Evolutionary conservation across 2,797 vertebrate species (phyloP).

Genomic region (Sebastolobus altivelis): DNA sequence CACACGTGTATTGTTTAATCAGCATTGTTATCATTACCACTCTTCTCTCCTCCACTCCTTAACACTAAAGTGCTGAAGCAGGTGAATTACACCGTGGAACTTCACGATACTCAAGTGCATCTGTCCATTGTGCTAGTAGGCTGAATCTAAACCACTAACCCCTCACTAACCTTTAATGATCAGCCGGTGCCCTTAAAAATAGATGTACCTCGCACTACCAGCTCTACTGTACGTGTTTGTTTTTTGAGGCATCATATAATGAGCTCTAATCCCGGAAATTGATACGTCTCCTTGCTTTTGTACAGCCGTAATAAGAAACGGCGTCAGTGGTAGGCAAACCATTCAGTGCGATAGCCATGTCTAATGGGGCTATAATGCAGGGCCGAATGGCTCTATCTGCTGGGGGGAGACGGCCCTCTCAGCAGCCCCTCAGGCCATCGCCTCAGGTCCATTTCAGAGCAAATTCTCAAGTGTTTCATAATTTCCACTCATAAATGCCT

Average conservation of each 20-base stretch:
- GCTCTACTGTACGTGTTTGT: conserved; percentile 56
- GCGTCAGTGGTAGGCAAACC: conserved; percentile 59
- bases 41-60: conserved; percentile 32
- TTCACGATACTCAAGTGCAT: conserved; percentile 54
- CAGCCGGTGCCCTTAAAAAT: conserved; percentile 67
- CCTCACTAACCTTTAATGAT: conserved; percentile 61
- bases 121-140: conserved; percentile 56
- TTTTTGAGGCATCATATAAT: conserved; percentile 70
- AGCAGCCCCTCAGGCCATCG: conserved; percentile 74
- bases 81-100: conserved; percentile 58
- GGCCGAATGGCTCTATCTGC: conserved; percentile 75
- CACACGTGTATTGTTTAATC: conserved; percentile 70
- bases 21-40: conserved; percentile 68
- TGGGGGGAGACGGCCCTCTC: conserved; percentile 59
- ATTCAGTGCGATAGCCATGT: conserved; percentile 72
- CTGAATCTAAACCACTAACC: conserved; percentile 53
- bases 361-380: conserved; percentile 77
- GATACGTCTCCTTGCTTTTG: conserved; percentile 63
- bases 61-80: conserved; percentile 75
- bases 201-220: conserved; percentile 70
- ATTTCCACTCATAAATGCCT: conserved; percentile 72
- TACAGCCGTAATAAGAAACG: conserved; percentile 58
- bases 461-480: conserved; percentile 76
- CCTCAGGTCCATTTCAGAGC: conserved; percentile 73
- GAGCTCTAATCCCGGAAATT: conserved; percentile 56